phyloP scores from a whole-genome alignment of 2,113 vertebrate genomes.

The Vulpes lagopus region DNA sequence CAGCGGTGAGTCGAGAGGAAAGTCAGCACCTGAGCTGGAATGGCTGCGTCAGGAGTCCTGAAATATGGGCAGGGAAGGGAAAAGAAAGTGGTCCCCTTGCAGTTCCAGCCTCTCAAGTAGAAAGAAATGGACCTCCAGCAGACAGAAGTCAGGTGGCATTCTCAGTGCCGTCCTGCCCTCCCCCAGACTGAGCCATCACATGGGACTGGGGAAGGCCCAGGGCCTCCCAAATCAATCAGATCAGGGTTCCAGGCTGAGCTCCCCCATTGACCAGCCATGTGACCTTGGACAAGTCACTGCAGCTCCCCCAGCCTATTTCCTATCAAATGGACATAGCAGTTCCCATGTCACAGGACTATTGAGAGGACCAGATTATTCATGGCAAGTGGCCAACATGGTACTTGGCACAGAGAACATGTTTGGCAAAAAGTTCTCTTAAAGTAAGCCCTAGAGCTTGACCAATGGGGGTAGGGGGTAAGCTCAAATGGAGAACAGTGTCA shows the following conservation, averaged over 20 bases:
- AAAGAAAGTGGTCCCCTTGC: fast-evolving
- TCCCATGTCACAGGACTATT: not conserved
- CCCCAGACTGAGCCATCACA: not conserved
- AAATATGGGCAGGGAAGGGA: fast-evolving
- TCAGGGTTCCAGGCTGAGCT: not conserved
- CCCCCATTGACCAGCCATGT: not conserved
- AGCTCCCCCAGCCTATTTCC: not conserved
- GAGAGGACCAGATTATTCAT: not conserved
- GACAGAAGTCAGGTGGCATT: not conserved
- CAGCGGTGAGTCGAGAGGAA: not conserved
- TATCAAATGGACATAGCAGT: not conserved
- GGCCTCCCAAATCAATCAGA: not conserved
- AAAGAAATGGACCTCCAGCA: not conserved
- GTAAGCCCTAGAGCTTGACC: not conserved
- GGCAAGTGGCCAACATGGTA: not conserved
- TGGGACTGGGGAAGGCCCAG: not conserved
- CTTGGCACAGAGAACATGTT: not conserved
- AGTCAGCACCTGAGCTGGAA: slow-evolving; percentile 19
- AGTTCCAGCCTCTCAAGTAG: not conserved
- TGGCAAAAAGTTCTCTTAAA: not conserved
- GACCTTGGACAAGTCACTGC: not conserved
- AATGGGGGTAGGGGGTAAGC: not conserved
- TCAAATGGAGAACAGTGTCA: not conserved
- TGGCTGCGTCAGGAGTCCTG: slow-evolving; percentile 68
- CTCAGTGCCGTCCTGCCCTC: fast-evolving